phyloP scores from a whole-genome alignment of 2,113 vertebrate species.

The Fukomys damarensis region DNA sequence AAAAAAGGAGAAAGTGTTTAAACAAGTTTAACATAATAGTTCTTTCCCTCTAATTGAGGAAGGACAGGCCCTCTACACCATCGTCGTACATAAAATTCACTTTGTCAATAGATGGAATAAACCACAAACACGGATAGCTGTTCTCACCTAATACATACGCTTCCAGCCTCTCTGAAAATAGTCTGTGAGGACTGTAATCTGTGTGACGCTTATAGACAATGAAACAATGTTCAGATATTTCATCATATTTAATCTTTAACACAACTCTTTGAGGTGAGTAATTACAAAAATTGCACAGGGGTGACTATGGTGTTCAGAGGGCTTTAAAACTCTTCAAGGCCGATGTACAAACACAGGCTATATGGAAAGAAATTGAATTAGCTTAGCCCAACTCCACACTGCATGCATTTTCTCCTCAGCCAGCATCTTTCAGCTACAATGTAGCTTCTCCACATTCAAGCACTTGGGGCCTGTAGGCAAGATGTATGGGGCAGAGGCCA shows the following conservation, averaged over 20 bases:
- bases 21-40: constrained; percentile 65
- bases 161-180: neutral
- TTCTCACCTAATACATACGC: constrained; percentile 20
- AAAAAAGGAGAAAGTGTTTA: constrained; percentile 75
- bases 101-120: constrained; percentile 30
- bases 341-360: neutral
- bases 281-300: neutral
- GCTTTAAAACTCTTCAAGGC: neutral
- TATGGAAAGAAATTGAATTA: neutral
- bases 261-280: neutral
- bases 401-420: neutral
- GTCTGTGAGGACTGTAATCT: neutral
- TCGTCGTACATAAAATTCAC: neutral
- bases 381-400: neutral
- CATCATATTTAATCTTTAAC: neutral
- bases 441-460: neutral
- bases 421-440: neutral
- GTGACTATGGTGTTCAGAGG: neutral
- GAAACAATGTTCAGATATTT: neutral
- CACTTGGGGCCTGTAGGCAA: neutral
- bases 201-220: neutral
- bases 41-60: constrained; percentile 39
- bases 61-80: neutral
- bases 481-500: too few relatives aligned
- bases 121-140: neutral